Conservation (phyloP, 2,113 vertebrate genomes). For the Falcunculus frontatus region DNA sequence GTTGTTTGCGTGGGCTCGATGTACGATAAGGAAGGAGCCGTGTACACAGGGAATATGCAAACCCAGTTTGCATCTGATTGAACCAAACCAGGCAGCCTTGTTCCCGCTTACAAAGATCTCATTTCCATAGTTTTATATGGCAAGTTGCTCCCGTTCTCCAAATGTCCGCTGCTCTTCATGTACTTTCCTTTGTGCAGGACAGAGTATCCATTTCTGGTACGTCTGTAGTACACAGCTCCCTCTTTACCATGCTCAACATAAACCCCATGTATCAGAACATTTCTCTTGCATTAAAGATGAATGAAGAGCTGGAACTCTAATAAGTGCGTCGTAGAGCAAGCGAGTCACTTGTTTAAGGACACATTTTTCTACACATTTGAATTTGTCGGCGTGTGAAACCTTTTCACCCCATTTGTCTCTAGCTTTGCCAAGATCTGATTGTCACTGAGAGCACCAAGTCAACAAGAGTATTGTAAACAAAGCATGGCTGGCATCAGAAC, state of each 20-base stretch:
- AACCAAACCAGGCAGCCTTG: not conserved
- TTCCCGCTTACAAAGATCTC: not conserved
- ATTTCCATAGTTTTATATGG: not conserved
- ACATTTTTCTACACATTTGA: not conserved
- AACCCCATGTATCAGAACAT: not conserved
- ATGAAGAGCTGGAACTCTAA: not conserved
- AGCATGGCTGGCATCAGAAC: not conserved
- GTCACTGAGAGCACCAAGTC: not conserved
- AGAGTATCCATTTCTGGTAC: not conserved
- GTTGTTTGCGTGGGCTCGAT: not conserved
- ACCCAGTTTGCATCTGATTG: not conserved
- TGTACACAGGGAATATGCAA: not conserved
- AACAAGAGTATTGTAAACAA: not conserved
- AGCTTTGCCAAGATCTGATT: not conserved
- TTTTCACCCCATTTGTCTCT: not conserved
- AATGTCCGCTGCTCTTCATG: not conserved
- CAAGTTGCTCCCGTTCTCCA: not conserved
- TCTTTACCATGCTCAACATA: not conserved
- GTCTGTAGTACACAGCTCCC: not conserved
- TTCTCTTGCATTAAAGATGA: not conserved
- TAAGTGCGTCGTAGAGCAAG: not conserved
- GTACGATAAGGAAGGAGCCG: not conserved
- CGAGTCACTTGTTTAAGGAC: not conserved
- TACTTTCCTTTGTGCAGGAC: not conserved
- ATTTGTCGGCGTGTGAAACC: not conserved